A percentile compares a stretch with the other conserved stretches of the same genome.
Conservation (phyloP, 2,888 invertebrate species). For the Labia minor region DNA sequence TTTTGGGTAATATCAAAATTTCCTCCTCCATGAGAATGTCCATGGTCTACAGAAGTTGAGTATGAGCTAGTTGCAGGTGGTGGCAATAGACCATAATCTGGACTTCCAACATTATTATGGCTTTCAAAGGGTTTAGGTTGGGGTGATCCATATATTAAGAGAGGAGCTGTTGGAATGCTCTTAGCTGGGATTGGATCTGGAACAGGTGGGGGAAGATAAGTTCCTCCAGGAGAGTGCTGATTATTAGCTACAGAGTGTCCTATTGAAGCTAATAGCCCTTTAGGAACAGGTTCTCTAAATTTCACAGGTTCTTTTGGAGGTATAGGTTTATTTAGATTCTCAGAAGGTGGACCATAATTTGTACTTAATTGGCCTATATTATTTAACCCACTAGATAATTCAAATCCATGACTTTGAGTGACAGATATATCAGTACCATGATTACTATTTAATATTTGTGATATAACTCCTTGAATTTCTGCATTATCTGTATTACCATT, state of each 20-base stretch:
- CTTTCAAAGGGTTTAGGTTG: slow-evolving; percentile 20
- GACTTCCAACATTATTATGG: background rate
- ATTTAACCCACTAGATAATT: background rate
- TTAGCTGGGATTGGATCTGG: slow-evolving; percentile 37
- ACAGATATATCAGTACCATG: background rate
- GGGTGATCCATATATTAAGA: slow-evolving; percentile 31
- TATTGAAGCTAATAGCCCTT: slow-evolving; percentile 54
- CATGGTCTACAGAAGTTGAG: slow-evolving; percentile 18
- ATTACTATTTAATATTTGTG: background rate
- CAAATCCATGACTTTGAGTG: background rate
- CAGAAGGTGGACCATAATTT: slow-evolving; percentile 31
- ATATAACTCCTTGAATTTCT: background rate
- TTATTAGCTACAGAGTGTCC: slow-evolving; percentile 52
- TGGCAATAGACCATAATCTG: slow-evolving; percentile 9
- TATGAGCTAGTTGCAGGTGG: background rate
- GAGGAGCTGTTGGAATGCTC: slow-evolving; percentile 27
- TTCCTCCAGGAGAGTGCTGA: slow-evolving; percentile 37
- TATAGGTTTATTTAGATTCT: background rate
- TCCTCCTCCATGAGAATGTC: slow-evolving; percentile 24
- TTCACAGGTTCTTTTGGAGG: slow-evolving; percentile 52
- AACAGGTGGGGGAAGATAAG: slow-evolving; percentile 54
- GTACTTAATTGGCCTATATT: background rate
- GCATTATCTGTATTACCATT: background rate
- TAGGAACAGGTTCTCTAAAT: slow-evolving; percentile 63
- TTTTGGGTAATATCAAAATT: slow-evolving; percentile 32